A percentile compares a stretch with the other conserved stretches of the same genome.
Conservation (phyloP, 2,113 vertebrate species). For the Engraulis encrasicolus region DNA sequence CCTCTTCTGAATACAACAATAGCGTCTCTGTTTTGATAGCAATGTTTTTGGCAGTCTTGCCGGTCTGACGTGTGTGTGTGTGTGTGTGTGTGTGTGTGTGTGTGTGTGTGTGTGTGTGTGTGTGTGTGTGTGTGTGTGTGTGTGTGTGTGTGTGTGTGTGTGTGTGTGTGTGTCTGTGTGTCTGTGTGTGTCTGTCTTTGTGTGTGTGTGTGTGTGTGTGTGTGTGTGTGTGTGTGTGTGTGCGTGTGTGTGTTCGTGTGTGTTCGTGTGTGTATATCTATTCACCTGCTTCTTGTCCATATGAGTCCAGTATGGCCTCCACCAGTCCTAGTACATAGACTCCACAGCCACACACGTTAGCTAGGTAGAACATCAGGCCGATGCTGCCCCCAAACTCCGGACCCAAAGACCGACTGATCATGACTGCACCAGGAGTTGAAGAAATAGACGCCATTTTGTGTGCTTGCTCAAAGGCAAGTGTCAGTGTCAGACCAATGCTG, state of each 20-base stretch:
- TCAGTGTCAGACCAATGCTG: too few relatives aligned
- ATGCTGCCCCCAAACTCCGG: conserved; percentile 93
- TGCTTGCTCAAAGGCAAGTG: conserved; percentile 46
- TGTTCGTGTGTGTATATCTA: conserved; percentile 70
- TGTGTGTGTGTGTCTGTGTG: too few relatives aligned
- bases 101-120: neutral
- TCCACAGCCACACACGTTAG: conserved; percentile 88
- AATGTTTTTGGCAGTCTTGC: too few relatives aligned
- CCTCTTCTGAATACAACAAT: too few relatives aligned
- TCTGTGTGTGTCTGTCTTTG: too few relatives aligned
- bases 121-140: too few relatives aligned
- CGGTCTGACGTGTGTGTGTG: neutral
- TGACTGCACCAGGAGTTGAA: conserved; percentile 76
- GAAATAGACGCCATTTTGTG: too few relatives aligned
- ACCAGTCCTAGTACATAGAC: conserved; percentile 89
- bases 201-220: too few relatives aligned
- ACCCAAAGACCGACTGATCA: conserved; percentile 90
- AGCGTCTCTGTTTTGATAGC: too few relatives aligned
- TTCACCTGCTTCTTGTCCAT: conserved; percentile 76
- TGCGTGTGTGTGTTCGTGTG: too few relatives aligned
- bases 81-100: conserved; percentile 16
- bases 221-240: too few relatives aligned
- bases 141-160: too few relatives aligned
- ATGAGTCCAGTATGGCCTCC: conserved; percentile 84
- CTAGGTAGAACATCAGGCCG: conserved; percentile 91